Conservation (phyloP, 2,113 vertebrate genomes). For the Perccottus glenii region DNA sequence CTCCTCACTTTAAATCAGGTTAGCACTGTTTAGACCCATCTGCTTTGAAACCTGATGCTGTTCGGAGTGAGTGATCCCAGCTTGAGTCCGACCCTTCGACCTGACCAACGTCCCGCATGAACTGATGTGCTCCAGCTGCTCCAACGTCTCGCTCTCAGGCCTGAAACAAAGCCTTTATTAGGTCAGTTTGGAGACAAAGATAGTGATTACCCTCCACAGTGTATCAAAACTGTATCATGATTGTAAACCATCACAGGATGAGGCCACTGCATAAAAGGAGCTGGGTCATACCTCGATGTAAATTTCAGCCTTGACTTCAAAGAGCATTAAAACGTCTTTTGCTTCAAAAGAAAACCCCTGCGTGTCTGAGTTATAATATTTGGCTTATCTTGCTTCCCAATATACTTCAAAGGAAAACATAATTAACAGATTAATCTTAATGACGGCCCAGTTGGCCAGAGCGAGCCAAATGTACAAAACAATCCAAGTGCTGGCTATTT, state of each 20-base stretch:
- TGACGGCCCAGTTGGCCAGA: not conserved
- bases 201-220: not conserved
- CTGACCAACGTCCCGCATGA: constrained; percentile 7
- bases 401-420: constrained; percentile 3
- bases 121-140: constrained; percentile 52
- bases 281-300: not conserved
- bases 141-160: not conserved
- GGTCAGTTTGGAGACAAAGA: not conserved
- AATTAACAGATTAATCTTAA: constrained; percentile 7
- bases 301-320: not conserved
- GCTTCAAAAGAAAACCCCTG: not conserved
- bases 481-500: constrained; percentile 6
- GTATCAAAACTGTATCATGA: not conserved
- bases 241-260: too few species aligned
- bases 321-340: not conserved
- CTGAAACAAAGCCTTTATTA: constrained; percentile 28
- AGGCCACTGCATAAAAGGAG: not conserved
- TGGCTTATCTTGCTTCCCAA: constrained; percentile 1
- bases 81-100: constrained; percentile 43
- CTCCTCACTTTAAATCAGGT: constrained; percentile 22
- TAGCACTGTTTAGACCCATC: constrained; percentile 54
- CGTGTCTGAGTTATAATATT: constrained; percentile 2
- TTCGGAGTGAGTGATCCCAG: constrained; percentile 20
- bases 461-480: constrained; percentile 17
- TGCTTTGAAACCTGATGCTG: constrained; percentile 56